Evolutionary conservation across 2,797 vertebrate species (phyloP).

Genomic region (Enteromius argenteus): DNA sequence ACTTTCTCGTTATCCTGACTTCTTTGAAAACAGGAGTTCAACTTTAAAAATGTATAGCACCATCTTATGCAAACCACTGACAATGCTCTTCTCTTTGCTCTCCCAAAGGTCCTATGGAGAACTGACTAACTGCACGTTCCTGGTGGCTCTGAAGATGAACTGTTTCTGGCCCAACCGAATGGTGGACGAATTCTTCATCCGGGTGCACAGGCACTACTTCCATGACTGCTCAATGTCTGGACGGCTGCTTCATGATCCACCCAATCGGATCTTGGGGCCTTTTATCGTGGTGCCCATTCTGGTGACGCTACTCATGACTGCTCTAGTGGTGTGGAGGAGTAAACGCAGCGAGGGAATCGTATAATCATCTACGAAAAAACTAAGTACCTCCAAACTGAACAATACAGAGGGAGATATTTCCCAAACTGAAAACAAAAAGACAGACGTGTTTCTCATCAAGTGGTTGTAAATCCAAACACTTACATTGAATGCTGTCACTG

Average conservation of each 20-base stretch:
- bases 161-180: conserved; percentile 93
- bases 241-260: conserved; percentile 86
- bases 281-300: conserved; percentile 89
- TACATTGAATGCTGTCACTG: neutral
- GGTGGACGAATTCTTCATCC: conserved; percentile 91
- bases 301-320: conserved; percentile 90
- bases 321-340: conserved; percentile 93
- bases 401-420: neutral
- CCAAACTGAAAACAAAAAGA: conserved; percentile 2
- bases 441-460: conserved; percentile 8
- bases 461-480: conserved; percentile 16
- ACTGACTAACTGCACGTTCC: conserved; percentile 89
- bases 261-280: conserved; percentile 86
- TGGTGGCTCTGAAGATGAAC: conserved; percentile 79
- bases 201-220: conserved; percentile 89
- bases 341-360: conserved; percentile 90
- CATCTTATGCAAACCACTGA: neutral
- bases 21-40: neutral
- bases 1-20: neutral
- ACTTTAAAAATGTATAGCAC: neutral
- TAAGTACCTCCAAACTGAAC: conserved; percentile 20
- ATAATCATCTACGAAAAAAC: conserved; percentile 66
- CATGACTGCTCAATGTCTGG: conserved; percentile 85
- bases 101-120: conserved; percentile 84
- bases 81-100: conserved; percentile 21